Conservation (phyloP, 1,140 invertebrate species). For the Hyles euphorbiae region DNA sequence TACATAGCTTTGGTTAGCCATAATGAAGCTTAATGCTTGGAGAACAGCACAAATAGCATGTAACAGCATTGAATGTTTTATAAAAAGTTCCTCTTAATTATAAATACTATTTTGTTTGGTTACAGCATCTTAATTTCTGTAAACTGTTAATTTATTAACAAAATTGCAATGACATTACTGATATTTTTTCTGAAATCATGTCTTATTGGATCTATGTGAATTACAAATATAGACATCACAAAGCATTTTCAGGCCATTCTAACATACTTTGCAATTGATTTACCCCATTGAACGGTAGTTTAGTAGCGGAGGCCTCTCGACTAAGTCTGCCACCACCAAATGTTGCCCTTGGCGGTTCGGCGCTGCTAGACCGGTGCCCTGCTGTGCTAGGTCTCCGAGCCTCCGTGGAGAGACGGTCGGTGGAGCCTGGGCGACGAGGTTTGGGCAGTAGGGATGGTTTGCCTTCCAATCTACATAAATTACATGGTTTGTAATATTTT, state of each 20-base stretch:
- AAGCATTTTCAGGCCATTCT: too few species aligned
- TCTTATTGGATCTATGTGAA: background rate
- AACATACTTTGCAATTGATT: background rate
- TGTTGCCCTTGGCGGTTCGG: slow-evolving; percentile 45
- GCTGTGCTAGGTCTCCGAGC: slow-evolving; percentile 39
- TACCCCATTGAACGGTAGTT: slow-evolving; percentile 47
- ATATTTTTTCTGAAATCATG: too few species aligned
- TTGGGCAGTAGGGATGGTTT: slow-evolving; percentile 53
- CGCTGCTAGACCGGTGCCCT: slow-evolving; percentile 48
- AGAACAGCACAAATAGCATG: too few species aligned
- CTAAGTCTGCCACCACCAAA: slow-evolving; percentile 37
- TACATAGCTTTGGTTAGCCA: too few species aligned
- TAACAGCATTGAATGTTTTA: too few species aligned
- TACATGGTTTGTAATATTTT: too few species aligned
- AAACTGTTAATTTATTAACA: too few species aligned
- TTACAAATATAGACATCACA: background rate
- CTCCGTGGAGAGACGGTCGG: slow-evolving; percentile 50
- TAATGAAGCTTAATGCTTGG: too few species aligned
- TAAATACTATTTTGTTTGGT: too few species aligned
- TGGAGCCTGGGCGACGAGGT: slow-evolving; percentile 46
- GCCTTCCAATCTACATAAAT: slow-evolving; percentile 34
- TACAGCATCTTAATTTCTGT: too few species aligned
- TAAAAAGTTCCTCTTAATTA: too few species aligned
- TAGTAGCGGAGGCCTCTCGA: slow-evolving; percentile 55
- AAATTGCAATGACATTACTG: too few species aligned